Evolutionary conservation across 2,113 vertebrate genomes (phyloP).

Genomic region (Mobula hypostoma): DNA sequence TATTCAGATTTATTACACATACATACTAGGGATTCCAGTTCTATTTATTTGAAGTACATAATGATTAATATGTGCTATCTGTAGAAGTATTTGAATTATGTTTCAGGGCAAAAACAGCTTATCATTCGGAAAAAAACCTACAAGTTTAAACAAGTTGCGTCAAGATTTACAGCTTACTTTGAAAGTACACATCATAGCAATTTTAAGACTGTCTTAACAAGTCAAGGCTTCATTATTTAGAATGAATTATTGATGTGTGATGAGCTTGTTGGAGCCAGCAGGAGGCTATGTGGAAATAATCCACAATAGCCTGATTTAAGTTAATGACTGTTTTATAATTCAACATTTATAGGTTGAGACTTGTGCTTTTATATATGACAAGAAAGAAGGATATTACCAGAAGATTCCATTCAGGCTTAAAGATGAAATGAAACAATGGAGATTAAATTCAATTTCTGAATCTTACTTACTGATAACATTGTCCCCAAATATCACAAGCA

Average conservation of each 20-base stretch:
- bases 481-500: background rate
- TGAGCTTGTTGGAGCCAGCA: background rate
- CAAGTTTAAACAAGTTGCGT: background rate
- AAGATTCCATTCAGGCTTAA: background rate
- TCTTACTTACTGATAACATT: background rate
- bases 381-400: background rate
- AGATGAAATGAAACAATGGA: constrained; percentile 7
- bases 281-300: background rate
- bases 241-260: constrained; percentile 27
- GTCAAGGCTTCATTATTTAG: background rate
- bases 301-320: background rate
- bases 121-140: background rate
- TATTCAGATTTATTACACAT: background rate
- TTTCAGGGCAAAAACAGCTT: background rate
- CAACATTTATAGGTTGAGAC: background rate
- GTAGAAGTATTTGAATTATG: background rate
- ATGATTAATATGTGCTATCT: background rate
- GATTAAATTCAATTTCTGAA: constrained; percentile 8
- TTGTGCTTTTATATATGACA: background rate
- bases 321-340: background rate
- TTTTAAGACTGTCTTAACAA: background rate
- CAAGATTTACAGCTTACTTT: constrained; percentile 21
- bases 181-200: constrained; percentile 5
- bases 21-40: background rate
- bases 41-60: background rate